Base-by-base conservation (phyloP, 64 coral and sea anemone species). In the Pachyseris speciosa region DNA sequence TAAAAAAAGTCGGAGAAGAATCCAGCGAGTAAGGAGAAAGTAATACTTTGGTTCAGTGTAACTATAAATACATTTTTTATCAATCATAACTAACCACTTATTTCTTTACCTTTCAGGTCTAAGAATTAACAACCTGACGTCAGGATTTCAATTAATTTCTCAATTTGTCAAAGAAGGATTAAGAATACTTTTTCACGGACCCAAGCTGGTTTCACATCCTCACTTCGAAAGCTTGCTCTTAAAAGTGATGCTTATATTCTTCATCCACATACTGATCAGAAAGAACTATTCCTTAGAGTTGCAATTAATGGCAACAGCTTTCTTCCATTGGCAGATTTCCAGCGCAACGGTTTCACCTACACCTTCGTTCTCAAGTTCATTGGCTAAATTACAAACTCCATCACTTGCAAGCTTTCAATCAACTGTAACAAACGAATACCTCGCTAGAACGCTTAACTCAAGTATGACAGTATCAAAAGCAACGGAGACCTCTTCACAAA, bases 221-320 rank as follows among this genome's bases (percentile, higher is more conserved):
- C 77, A 58, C 33, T 61, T 42, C 50, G 77, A 81, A 36, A 81
- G 40, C 34, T 4, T 61, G 8, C 8, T 81, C 51, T 39, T 81
- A 60, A 81, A 81, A 40, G 33, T 36, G 9, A 10, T 81, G 20
- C 77, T 81, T 27, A 22, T 81, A 63, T 13, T 81, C 53, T 42
- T 81, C 51, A 24, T 81, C 34, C 20, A 81, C 32, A n/a, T 57
- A 3, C 11, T 81, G n/a, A 59, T 81, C 5, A 81, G 27, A 40
- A 63, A 3, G 53, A 58, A 40, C 17, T 40, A 25, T 60, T 53
- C 53, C 19, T 63, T 81, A 36, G 52, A 81, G 34, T 36, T 81
- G 22, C 77, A 81, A 12, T 38, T 63, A 59, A 39, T 81, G 26
- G 8, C 53, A 81, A 81, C 53, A 39, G 77, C 53, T 57, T 9